Evolutionary conservation across 2,797 vertebrate genomes (phyloP).

Genomic region (Myiotriccus ornatus): DNA sequence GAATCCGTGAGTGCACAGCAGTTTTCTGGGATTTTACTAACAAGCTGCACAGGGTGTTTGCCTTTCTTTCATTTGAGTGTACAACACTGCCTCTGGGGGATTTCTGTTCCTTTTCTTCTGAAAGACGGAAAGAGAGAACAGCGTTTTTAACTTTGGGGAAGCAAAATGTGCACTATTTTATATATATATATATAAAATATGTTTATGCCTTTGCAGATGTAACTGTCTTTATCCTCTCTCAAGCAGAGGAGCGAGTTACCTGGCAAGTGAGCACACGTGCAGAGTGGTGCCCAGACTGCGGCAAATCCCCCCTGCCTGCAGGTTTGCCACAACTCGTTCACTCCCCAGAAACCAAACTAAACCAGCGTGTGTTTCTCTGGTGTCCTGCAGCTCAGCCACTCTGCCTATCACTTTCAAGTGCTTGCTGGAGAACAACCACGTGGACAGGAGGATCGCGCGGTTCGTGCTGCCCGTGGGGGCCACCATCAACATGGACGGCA

Average conservation of each 20-base stretch:
- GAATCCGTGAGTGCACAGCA: background rate
- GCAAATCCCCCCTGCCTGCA: background rate
- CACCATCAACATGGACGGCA: constrained; percentile 99
- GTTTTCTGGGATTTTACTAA: background rate
- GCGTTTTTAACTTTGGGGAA: background rate
- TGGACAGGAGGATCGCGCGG: constrained; percentile 93
- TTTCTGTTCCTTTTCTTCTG: background rate
- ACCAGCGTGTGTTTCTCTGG: background rate
- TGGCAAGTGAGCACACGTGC: rapidly evolving
- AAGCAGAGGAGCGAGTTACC: background rate
- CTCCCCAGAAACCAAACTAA: background rate
- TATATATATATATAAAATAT: background rate
- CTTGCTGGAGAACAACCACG: constrained; percentile 97
- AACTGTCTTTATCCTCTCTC: background rate
- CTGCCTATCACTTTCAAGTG: constrained; percentile 99
- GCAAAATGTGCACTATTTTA: background rate
- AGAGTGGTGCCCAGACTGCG: background rate
- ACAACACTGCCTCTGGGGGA: background rate
- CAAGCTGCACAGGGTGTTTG: background rate
- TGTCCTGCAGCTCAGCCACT: constrained; percentile 88
- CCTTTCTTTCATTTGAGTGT: background rate
- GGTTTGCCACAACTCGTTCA: background rate
- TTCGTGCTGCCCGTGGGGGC: constrained; percentile 96
- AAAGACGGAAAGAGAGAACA: background rate
- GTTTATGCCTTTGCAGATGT: background rate